A percentile compares a stretch with the other conserved stretches of the same genome.
Conservation (phyloP, 2,888 invertebrate genomes). For the Ophion slaviceki region DNA sequence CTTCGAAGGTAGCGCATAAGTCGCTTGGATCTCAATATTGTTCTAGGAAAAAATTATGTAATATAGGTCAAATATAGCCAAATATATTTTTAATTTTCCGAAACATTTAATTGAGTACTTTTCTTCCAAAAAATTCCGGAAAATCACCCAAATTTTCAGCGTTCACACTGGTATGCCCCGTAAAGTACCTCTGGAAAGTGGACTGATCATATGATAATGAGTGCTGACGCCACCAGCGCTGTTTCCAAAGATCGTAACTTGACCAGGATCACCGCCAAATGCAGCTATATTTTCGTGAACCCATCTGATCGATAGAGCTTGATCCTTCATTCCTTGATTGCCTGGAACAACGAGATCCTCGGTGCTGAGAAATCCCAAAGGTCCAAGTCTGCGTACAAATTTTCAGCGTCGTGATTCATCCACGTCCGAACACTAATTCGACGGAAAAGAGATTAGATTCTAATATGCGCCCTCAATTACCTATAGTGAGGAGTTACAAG, state of each 20-base stretch:
- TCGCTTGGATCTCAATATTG: too few species aligned
- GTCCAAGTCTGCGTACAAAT: constrained; percentile 82
- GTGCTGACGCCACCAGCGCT: constrained; percentile 89
- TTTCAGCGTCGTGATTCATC: neutral
- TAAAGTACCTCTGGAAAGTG: constrained; percentile 84
- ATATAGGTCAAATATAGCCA: too few species aligned
- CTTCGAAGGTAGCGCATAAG: too few species aligned
- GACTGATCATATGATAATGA: constrained; percentile 88
- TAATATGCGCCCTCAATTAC: constrained; percentile 38
- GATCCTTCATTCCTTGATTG: constrained; percentile 89
- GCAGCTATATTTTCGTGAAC: constrained; percentile 86
- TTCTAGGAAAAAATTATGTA: too few species aligned
- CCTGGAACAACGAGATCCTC: constrained; percentile 87
- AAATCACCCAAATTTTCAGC: too few species aligned
- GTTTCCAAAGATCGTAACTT: constrained; percentile 89
- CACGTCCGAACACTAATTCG: neutral
- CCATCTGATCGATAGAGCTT: constrained; percentile 87
- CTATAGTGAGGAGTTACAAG: constrained; percentile 90
- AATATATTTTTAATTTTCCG: too few species aligned
- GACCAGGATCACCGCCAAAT: constrained; percentile 87
- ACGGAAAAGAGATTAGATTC: neutral
- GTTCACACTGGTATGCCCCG: too few species aligned
- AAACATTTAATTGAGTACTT: too few species aligned
- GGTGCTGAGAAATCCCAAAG: constrained; percentile 88
- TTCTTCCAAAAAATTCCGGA: too few species aligned